phyloP scores from a whole-genome alignment of 2,113 vertebrate genomes.

The Lycaon pictus region DNA sequence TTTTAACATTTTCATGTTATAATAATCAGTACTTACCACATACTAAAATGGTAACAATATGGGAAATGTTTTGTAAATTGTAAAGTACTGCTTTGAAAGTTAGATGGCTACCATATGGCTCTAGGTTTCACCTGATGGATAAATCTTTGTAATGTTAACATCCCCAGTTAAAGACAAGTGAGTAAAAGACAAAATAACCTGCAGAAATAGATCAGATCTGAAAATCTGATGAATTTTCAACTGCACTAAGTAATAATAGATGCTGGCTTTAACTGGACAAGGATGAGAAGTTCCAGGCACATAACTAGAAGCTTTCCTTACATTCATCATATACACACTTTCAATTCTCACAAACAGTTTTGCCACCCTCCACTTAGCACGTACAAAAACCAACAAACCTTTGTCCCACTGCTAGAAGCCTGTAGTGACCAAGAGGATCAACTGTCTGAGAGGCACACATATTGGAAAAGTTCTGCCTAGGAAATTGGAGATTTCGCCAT shows the following conservation, averaged over 20 bases:
- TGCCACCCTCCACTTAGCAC: not conserved
- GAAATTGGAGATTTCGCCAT: not conserved
- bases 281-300: not conserved
- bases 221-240: not conserved
- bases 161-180: not conserved
- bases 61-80: not conserved
- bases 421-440: not conserved
- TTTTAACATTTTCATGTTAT: constrained; percentile 25
- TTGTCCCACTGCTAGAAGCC: not conserved
- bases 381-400: not conserved
- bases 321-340: not conserved
- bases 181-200: constrained; percentile 31
- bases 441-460: not conserved
- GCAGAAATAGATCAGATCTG: not conserved
- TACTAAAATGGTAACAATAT: not conserved
- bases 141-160: constrained; percentile 39
- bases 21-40: not conserved
- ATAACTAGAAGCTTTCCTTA: constrained; percentile 2
- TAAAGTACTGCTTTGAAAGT: constrained; percentile 9
- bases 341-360: not conserved
- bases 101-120: not conserved
- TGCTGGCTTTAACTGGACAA: not conserved
- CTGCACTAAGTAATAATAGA: not conserved
- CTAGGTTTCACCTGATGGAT: not conserved
- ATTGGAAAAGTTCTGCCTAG: not conserved